Percentiles rank a stretch among this genome's conserved stretches.
Conservation (phyloP, 2,888 invertebrate species). For the Polyommatus iphigenia region DNA sequence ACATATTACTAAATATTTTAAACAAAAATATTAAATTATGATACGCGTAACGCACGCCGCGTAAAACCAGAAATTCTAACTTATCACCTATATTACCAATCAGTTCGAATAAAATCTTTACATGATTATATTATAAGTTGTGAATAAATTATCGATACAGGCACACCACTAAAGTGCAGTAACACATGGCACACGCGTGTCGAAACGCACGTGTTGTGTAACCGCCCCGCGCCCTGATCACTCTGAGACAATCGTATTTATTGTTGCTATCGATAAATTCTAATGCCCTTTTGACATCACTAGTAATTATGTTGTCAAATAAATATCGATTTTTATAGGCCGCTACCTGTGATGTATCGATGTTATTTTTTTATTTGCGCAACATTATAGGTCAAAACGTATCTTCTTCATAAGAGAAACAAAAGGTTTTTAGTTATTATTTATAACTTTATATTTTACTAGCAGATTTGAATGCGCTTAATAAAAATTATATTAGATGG, state of each 20-base stretch:
- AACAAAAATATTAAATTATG: too few relatives aligned
- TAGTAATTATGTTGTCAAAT: conserved; percentile 9
- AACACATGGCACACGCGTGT: conserved; percentile 42
- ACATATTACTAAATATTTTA: too few relatives aligned
- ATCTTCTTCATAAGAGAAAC: not conserved
- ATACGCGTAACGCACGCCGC: too few relatives aligned
- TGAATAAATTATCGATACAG: conserved; percentile 30
- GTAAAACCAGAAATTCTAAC: too few relatives aligned
- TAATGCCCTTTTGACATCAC: conserved; percentile 10
- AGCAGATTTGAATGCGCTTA: not conserved
- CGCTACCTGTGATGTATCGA: not conserved
- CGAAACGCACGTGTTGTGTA: conserved; percentile 46
- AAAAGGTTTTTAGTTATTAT: not conserved
- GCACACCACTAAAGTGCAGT: conserved; percentile 40
- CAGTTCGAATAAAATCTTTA: too few relatives aligned
- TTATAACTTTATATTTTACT: not conserved
- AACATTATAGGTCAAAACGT: not conserved
- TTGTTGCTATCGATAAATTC: conserved; percentile 1
- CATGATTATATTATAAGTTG: too few relatives aligned
- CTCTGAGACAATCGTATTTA: conserved; percentile 16
- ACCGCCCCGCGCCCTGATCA: not conserved
- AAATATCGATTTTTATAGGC: conserved; percentile 13
- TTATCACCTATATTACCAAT: too few relatives aligned
- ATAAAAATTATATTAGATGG: too few relatives aligned
- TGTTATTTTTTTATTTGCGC: not conserved